These are phyloP conservation scores for Melanotaenia pygmaea DNA, from an alignment of 2,797 vertebrate genomes.

Conservation along the genomic window DNA sequence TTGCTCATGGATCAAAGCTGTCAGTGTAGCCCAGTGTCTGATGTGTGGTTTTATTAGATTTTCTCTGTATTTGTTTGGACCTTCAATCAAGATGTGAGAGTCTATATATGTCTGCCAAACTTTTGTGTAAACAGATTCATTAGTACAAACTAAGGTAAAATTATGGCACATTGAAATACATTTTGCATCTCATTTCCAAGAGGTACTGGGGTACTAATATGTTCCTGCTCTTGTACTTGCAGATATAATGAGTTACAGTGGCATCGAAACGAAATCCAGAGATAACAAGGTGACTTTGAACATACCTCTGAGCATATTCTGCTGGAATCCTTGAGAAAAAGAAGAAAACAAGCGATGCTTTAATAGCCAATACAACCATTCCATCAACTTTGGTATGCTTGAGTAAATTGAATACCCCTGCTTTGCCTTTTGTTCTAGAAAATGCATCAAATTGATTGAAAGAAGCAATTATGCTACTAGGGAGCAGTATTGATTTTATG, in stretches of 20 bases:
- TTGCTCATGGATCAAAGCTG: constrained; percentile 75
- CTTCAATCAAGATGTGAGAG: constrained; percentile 45
- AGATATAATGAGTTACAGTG: constrained; percentile 77
- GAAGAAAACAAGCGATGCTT: constrained; percentile 75
- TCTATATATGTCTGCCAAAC: not conserved
- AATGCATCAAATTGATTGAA: constrained; percentile 84
- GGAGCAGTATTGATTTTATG: constrained; percentile 80
- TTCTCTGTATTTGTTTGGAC: constrained; percentile 57
- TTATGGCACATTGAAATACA: constrained; percentile 60
- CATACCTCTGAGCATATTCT: constrained; percentile 71
- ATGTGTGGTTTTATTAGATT: constrained; percentile 55
- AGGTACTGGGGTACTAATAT: constrained; percentile 55
- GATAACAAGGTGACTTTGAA: constrained; percentile 84
- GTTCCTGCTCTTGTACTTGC: constrained; percentile 52
- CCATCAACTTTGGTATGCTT: constrained; percentile 80
- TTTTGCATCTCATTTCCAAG: constrained; percentile 70
- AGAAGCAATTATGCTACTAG: constrained; percentile 79
- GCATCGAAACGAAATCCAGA: constrained; percentile 69
- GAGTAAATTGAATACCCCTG: constrained; percentile 82
- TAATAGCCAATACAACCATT: constrained; percentile 82
- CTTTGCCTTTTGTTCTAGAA: constrained; percentile 81
- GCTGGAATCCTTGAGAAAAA: constrained; percentile 64
- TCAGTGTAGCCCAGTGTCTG: constrained; percentile 70
- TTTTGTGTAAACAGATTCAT: constrained; percentile 46
- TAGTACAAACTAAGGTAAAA: constrained; percentile 60